Percentiles rank a stretch among this genome's conserved stretches.
Evolutionary conservation across 1,140 invertebrate genomes (phyloP).

Genomic region (Drosophila kohkoa): DNA sequence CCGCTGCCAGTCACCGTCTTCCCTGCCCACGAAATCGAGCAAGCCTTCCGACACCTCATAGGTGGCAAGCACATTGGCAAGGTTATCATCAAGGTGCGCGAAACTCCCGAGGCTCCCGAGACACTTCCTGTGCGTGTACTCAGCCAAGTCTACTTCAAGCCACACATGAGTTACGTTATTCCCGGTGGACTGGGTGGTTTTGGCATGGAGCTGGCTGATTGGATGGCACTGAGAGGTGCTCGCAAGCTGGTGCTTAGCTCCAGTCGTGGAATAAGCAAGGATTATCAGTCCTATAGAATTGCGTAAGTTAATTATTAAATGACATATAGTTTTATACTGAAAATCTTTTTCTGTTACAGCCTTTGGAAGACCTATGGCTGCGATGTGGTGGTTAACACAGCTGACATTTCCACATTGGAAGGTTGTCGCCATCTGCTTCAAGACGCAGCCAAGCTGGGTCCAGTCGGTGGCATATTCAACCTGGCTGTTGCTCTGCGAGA

Average conservation of each 20-base stretch:
- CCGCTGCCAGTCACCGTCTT: constrained; percentile 88
- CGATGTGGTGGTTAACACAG: constrained; percentile 87
- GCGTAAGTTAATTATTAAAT: constrained; percentile 79
- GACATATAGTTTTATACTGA: neutral
- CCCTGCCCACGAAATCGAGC: constrained; percentile 87
- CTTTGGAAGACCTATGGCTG: constrained; percentile 89
- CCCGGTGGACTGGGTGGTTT: constrained; percentile 95
- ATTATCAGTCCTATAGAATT: constrained; percentile 91
- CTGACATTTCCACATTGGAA: constrained; percentile 87
- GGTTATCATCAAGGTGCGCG: constrained; percentile 85
- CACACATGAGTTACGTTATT: constrained; percentile 86
- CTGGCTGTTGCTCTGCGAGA: constrained; percentile 90
- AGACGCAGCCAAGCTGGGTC: constrained; percentile 87
- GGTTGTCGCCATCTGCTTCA: constrained; percentile 88
- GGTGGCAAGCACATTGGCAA: constrained; percentile 96
- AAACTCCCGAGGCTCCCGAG: constrained; percentile 45
- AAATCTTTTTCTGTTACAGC: constrained; percentile 59
- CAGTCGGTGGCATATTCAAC: constrained; percentile 93
- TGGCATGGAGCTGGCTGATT: constrained; percentile 95
- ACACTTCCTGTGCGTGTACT: constrained; percentile 72
- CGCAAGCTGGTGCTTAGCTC: constrained; percentile 92
- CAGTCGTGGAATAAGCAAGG: constrained; percentile 90
- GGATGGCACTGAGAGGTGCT: constrained; percentile 93
- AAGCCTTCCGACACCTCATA: constrained; percentile 91
- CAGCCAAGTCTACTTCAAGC: constrained; percentile 85